These are phyloP conservation scores for Enteromius mattozi DNA, from an alignment of 2,797 vertebrate species.

Conservation along the genomic window DNA sequence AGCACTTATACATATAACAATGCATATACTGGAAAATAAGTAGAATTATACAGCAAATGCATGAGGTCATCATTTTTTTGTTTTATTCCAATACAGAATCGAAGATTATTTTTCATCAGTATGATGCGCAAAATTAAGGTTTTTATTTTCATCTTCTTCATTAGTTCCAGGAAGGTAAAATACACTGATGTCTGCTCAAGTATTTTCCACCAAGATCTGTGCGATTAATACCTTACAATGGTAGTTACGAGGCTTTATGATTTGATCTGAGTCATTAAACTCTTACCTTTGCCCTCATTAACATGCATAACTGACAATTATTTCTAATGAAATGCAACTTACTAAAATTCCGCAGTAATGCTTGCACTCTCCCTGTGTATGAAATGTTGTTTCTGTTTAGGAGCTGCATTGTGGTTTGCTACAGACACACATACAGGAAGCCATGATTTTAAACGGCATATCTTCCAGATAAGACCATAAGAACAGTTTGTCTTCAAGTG, in stretches of 20 bases:
- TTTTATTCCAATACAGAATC: not conserved
- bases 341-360: conserved; percentile 8
- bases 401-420: conserved; percentile 63
- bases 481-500: conserved; percentile 55
- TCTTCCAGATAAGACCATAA: conserved; percentile 68
- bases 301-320: not conserved
- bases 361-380: conserved; percentile 22
- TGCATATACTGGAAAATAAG: conserved; percentile 20
- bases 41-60: not conserved
- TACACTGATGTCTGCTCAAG: not conserved
- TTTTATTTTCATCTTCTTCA: conserved; percentile 11
- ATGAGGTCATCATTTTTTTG: not conserved
- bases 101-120: not conserved
- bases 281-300: conserved; percentile 10
- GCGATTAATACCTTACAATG: conserved; percentile 22
- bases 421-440: conserved; percentile 72
- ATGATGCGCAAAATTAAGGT: not conserved
- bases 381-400: conserved; percentile 57
- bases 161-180: conserved; percentile 30
- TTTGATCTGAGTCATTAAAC: conserved; percentile 2
- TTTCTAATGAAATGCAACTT: not conserved
- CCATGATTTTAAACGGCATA: conserved; percentile 51
- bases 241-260: conserved; percentile 8
- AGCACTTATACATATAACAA: conserved; percentile 1
- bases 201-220: conserved; percentile 23